Base-by-base conservation (phyloP, 2,797 vertebrate species). In the Lagodon rhomboides region DNA sequence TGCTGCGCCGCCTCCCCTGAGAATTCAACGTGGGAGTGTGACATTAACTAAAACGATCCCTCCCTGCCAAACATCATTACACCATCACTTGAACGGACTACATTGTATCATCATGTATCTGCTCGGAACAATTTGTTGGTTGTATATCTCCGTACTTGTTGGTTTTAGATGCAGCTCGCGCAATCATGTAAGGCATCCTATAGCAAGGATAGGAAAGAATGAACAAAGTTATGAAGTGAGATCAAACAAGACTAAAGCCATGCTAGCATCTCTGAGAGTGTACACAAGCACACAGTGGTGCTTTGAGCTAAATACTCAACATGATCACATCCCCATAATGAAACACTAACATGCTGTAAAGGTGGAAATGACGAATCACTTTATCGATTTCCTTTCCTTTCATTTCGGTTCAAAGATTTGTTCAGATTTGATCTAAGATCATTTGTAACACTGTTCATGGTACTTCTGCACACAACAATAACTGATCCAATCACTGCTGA, bases 1-100 rank as follows among this genome's bases (percentile, higher is more conserved):
- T 56, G 71, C 55, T 66, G 58, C 10, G 3, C 66, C 50, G 72
- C 41, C 73, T 82, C 68, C 50, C 69, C 58, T 69, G 71, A 43
- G 76, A 62, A 69, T 84, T 75, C 41, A 53, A 20, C 55, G 85
- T 87, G 68, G 85, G 87, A 62, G 70, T 79, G 68, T 77, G 85
- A 77, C 78, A 89, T 80, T 72, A 50, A 64, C 71, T 71, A 67
- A 58, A 80, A 69, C 78, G 12, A 62, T 73, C 73, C 66, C 38
- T 20, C 44, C 66, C 43, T 46, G 16, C 34, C 66, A 18, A 68
- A 68, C 58, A 59, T 25, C 55, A 65, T 54, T 65, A 18, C 30
- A 50, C 7, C 49, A 9, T 46, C 13, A 60, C 22, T 25, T 51
- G 7, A 47, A 47, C 20, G 38, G 23, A 25, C 5, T 25, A 34